These are phyloP conservation scores for Silurus glanis DNA, from an alignment of 2,113 vertebrate genomes.

Conservation along the genomic window DNA sequence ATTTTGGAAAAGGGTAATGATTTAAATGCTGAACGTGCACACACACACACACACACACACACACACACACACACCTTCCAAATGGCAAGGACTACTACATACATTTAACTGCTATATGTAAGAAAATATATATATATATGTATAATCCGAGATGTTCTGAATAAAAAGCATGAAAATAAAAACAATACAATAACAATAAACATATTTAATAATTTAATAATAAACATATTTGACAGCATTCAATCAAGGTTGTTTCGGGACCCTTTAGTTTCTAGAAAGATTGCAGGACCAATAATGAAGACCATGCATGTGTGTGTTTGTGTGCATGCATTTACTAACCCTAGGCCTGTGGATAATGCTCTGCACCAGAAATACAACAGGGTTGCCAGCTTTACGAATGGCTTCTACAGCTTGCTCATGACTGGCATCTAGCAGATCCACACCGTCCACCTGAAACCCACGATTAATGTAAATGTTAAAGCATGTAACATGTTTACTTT, in stretches of 20 bases:
- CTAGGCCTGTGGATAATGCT: constrained; percentile 88
- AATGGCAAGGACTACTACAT: no score
- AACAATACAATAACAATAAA: no score
- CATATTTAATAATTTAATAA: no score
- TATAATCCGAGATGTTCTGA: no score
- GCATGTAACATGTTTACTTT: background rate
- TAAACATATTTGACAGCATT: background rate
- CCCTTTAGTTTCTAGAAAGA: background rate
- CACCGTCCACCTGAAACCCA: constrained; percentile 88
- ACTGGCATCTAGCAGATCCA: constrained; percentile 93
- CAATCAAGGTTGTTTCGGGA: background rate
- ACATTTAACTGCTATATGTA: no score
- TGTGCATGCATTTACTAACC: constrained; percentile 74
- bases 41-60: background rate
- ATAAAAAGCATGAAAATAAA: no score
- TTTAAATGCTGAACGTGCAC: background rate
- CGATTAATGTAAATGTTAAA: background rate
- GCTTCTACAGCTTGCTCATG: constrained; percentile 98
- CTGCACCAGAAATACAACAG: constrained; percentile 94
- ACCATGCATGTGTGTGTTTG: background rate
- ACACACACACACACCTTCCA: no score
- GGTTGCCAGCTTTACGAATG: constrained; percentile 93
- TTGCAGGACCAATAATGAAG: background rate
- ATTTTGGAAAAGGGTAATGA: background rate
- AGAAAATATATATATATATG: no score